Percentiles rank a stretch among this genome's conserved stretches.
These are phyloP conservation scores for Callimorpha dominula DNA, from an alignment of 2,888 invertebrate genomes.

Conservation along the genomic window DNA sequence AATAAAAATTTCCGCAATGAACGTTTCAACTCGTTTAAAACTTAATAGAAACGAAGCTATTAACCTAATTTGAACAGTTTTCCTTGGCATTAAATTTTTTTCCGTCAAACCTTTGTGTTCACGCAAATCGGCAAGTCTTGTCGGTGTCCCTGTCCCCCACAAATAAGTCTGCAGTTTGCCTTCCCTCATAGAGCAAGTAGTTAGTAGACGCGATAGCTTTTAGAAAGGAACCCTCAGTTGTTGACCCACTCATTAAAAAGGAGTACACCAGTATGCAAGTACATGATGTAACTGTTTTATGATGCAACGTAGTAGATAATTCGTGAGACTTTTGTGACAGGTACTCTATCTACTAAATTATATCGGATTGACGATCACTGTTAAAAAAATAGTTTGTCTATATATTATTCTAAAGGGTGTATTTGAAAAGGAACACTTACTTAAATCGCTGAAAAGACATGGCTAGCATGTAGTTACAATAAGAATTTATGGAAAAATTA, in stretches of 20 bases:
- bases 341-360: too few relatives aligned
- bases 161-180: conserved; percentile 25
- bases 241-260: neutral
- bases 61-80: conserved; percentile 50
- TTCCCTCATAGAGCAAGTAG: conserved; percentile 38
- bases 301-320: too few relatives aligned
- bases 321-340: too few relatives aligned
- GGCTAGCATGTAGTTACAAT: too few relatives aligned
- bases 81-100: conserved; percentile 38
- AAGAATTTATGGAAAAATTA: too few relatives aligned
- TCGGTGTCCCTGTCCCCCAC: conserved; percentile 37
- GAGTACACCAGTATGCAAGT: neutral
- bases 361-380: too few relatives aligned
- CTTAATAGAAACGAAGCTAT: conserved; percentile 44
- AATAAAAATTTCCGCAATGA: conserved; percentile 28
- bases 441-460: too few relatives aligned
- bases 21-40: conserved; percentile 39
- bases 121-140: conserved; percentile 55
- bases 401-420: too few relatives aligned
- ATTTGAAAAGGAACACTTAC: too few relatives aligned
- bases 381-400: too few relatives aligned
- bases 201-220: neutral
- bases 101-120: conserved; percentile 43
- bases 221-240: neutral
- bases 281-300: neutral